These are phyloP conservation scores for Lophura nycthemera DNA, from an alignment of 2,113 vertebrate genomes.

Conservation along the genomic window DNA sequence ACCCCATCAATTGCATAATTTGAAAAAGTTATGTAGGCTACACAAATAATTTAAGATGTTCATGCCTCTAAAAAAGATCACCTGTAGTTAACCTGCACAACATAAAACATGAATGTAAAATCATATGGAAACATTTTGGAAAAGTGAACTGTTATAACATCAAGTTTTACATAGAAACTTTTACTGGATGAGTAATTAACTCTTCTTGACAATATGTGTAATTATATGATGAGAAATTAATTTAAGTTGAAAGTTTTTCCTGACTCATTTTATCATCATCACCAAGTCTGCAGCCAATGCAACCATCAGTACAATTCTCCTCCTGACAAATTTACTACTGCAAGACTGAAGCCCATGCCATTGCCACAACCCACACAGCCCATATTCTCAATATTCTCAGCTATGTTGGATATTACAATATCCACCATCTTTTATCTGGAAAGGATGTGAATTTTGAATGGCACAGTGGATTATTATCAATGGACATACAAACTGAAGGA, in stretches of 20 bases:
- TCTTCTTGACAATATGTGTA: neutral
- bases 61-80: constrained; percentile 30
- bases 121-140: constrained; percentile 7
- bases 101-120: constrained; percentile 23
- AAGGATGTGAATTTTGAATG: neutral
- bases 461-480: neutral
- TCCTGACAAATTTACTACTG: neutral
- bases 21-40: neutral
- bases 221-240: neutral
- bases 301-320: neutral
- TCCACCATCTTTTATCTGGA: neutral
- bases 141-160: neutral
- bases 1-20: neutral
- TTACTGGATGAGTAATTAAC: neutral
- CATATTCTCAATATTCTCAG: neutral
- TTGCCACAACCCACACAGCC: neutral
- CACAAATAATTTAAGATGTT: constrained; percentile 27
- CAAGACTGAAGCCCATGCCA: neutral
- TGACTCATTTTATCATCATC: neutral
- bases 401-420: neutral
- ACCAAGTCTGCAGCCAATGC: neutral
- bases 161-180: neutral
- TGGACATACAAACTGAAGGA: neutral
- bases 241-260: neutral
- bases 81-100: constrained; percentile 27